Evolutionary conservation across 2,797 vertebrate genomes (phyloP), one percentile per base, ranked within the genome.

Genomic region (Chloroceryle inda): DNA sequence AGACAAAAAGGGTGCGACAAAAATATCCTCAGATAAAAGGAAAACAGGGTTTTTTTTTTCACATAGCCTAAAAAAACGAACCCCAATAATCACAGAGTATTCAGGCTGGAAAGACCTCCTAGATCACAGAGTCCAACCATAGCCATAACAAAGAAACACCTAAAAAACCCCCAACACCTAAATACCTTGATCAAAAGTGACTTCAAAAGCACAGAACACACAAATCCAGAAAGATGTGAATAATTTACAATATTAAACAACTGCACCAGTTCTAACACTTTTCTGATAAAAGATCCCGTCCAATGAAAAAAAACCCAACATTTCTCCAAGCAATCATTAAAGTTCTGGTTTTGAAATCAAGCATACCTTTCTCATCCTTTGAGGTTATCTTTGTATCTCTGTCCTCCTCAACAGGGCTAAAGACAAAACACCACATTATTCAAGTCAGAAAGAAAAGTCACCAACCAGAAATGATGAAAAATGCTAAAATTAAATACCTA

Each of bases 351-450:
- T 10, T 24, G 3, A 66, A 69, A 81, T 59, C 17, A 66, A 49
- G 94, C 98, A 77, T 97, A 99, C 99, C 98, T 98, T 99, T 99
- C 56, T 99, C 99, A 96, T 99, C 99, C 96, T 99, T 99, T 68
- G 98, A 92, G 89, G 98, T 97, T 2, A 97, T 92, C 92, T 99
- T 99, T 95, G 81, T 95, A 95, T 99, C 98, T 93, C 98, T 98
- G 93, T 99, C 99, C 96, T 99, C 98, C 95, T 98, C 98, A 72
- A 97, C 98, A 96, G 98, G 83, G 97, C 99, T 99, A 99, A 95
- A 98, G 98, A 98, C 95, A 99, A 97, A 96, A 98, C 92, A 98
- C 59, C 94, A 93, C 50, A 85, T 97, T 95, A 96, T 62, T 97
- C 80, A 90, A 92, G 94, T 75, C 92, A 85, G 88, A 89, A 96